Evolutionary conservation across 1,140 invertebrate species (phyloP).

Genomic region (Formica exsecta): DNA sequence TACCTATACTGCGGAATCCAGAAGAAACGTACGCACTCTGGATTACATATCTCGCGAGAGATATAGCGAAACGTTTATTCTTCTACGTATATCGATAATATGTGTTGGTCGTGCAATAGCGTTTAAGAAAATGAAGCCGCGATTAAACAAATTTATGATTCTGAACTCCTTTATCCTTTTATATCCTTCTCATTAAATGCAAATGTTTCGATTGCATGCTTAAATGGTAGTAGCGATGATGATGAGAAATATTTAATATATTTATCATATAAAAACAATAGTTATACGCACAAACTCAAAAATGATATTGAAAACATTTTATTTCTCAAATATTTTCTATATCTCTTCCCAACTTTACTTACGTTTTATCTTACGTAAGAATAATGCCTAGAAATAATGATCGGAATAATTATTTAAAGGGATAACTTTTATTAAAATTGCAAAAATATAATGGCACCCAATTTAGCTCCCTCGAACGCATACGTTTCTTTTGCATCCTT

Average conservation of each 20-base stretch:
- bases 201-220: neutral
- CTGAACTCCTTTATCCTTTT: neutral
- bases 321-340: conserved; percentile 5
- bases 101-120: neutral
- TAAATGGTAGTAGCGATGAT: conserved; percentile 17
- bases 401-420: neutral
- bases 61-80: neutral
- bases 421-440: conserved; percentile 20
- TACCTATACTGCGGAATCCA: conserved; percentile 38
- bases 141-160: conserved; percentile 2
- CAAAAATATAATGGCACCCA: conserved; percentile 48
- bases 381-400: neutral
- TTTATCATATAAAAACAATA: neutral
- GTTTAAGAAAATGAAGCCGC: neutral
- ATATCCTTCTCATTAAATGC: neutral
- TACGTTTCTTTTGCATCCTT: conserved; percentile 70
- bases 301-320: conserved; percentile 19
- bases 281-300: neutral
- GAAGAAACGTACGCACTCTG: conserved; percentile 72
- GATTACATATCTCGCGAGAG: conserved; percentile 3
- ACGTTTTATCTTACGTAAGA: conserved; percentile 40
- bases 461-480: conserved; percentile 58
- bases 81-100: conserved; percentile 19
- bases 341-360: neutral
- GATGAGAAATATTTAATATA: neutral